Conservation (phyloP, 1,140 invertebrate genomes). For the Drosophila parabipectinata region DNA sequence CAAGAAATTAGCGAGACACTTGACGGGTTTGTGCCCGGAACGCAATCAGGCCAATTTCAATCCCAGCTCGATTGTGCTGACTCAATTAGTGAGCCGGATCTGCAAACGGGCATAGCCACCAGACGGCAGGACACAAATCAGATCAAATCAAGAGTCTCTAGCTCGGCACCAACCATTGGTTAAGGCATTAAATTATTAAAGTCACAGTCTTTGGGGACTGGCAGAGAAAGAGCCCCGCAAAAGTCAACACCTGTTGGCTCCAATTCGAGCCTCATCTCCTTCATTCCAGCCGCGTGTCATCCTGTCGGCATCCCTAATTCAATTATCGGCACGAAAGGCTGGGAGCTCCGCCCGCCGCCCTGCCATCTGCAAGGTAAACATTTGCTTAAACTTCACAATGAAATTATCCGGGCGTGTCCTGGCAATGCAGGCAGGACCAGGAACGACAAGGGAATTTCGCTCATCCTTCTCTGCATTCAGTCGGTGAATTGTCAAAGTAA, state of each 20-base stretch:
- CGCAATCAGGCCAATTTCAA: conserved; percentile 61
- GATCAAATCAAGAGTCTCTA: conserved; percentile 20
- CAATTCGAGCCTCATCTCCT: conserved; percentile 25
- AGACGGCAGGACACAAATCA: conserved; percentile 24
- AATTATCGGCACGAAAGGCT: conserved; percentile 58
- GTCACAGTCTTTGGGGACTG: conserved; percentile 36
- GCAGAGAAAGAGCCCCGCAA: conserved; percentile 8
- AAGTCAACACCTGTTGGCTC: conserved; percentile 60
- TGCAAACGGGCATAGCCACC: conserved; percentile 20
- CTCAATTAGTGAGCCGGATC: conserved; percentile 54
- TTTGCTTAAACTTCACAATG: conserved; percentile 60
- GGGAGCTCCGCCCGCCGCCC: background rate
- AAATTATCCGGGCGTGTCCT: conserved; percentile 51
- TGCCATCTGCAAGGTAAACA: conserved; percentile 55
- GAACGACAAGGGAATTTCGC: conserved; percentile 15
- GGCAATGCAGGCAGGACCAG: conserved; percentile 32
- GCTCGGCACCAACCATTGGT: conserved; percentile 12
- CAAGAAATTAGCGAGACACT: conserved; percentile 56
- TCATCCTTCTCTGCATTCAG: conserved; percentile 12
- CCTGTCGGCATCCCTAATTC: conserved; percentile 50
- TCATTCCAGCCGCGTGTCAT: conserved; percentile 2
- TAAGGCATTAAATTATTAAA: conserved; percentile 64
- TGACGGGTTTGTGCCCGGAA: conserved; percentile 20
- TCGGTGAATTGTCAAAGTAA: conserved; percentile 27
- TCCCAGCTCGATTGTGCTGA: conserved; percentile 32